Conservation (phyloP, 2,888 invertebrate genomes). For the Oasisia sp. region DNA sequence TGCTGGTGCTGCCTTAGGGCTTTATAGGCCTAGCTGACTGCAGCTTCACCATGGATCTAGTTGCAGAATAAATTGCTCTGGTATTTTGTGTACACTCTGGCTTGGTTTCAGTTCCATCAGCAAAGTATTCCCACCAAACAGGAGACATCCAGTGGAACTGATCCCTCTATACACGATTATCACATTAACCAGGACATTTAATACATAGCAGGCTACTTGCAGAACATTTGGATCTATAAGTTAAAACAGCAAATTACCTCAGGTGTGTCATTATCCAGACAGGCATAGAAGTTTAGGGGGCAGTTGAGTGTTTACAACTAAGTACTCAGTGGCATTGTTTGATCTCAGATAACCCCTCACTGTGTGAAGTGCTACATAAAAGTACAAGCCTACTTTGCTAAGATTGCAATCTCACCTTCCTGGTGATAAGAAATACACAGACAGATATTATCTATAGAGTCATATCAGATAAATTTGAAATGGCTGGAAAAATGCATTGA, state of each 20-base stretch:
- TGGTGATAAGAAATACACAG: background rate
- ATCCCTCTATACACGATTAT: background rate
- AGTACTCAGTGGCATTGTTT: background rate
- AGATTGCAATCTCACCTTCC: background rate
- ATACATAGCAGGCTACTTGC: background rate
- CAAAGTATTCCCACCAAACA: background rate
- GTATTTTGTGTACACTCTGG: background rate
- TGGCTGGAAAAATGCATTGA: background rate
- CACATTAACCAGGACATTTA: background rate
- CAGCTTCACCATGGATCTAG: background rate
- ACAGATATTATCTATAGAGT: background rate
- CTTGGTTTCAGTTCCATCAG: background rate
- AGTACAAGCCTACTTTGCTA: background rate
- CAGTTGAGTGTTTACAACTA: background rate
- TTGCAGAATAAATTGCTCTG: slow-evolving; percentile 17
- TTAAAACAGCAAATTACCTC: background rate
- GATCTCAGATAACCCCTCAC: background rate
- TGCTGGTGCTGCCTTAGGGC: background rate
- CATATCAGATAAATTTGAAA: background rate
- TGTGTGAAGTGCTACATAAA: background rate
- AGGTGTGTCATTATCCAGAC: background rate
- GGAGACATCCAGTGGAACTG: background rate
- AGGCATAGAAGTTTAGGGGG: background rate
- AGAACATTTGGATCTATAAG: background rate
- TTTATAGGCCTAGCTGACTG: background rate